Base-by-base conservation (phyloP, 2,797 vertebrate species). In the Coreius guichenoti region DNA sequence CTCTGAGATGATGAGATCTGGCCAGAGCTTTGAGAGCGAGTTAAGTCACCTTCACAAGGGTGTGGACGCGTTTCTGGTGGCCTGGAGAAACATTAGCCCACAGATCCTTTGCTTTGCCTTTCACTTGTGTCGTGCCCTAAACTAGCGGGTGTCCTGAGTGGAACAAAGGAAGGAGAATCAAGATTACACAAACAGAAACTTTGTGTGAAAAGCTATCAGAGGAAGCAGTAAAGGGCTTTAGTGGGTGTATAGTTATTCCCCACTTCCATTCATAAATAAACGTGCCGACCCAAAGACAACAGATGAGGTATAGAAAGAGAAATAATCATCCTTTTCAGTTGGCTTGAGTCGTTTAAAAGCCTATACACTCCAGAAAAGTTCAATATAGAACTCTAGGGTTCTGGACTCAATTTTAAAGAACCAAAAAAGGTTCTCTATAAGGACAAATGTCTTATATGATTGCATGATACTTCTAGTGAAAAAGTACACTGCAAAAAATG, bases 121-220 rank as follows among this genome's bases (percentile, higher is more conserved):
- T 75, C 83, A 16, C 23, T 87, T 91, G 90, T 90, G 86, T 93
- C 90, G 90, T 49, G 86, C 87, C 87, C 90, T 79, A 68, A 88
- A 90, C 87, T 86, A 80, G 78, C 58, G 79, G 88, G 90, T 89
- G 86, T 92, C 90, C 87, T 92, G 88, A 92, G 93, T 8, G 91
- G 91, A 94, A 94, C 92, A 92, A 93, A 93, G 92, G 90, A 92
- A 91, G 91, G 93, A 93, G 91, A 93, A 93, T 77, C 89, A 91
- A 94, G 90, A 93, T 93, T 92, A 94, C 90, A 91, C 89, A 94
- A 94, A 93, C 93, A 93, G 70, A 36, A 86, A 89, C 86, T 86
- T 89, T 88, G 90, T 88, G 84, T 92, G 91, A 93, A 93, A 91
- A 90, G 31, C 61, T 80, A 91, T 73, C 78, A 23, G 36, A 85